Percentiles rank a stretch among this genome's conserved stretches.
These are phyloP conservation scores for Brachyptera risi DNA, from an alignment of 2,888 invertebrate genomes.

Conservation along the genomic window DNA sequence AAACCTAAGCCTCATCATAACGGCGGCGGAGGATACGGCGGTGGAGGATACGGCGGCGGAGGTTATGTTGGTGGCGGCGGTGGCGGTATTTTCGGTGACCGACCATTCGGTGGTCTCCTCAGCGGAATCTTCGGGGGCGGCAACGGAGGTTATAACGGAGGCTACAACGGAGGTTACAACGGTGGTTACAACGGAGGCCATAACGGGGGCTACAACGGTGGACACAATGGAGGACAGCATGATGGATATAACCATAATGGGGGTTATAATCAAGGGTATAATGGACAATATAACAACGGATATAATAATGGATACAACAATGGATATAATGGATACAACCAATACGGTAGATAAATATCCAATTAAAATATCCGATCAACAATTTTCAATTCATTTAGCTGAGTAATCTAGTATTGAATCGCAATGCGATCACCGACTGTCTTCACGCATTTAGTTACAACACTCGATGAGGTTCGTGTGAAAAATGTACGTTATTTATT, in stretches of 20 bases:
- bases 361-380: too few relatives aligned
- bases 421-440: too few relatives aligned
- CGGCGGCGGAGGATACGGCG: neutral
- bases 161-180: neutral
- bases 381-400: too few relatives aligned
- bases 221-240: neutral
- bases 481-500: too few relatives aligned
- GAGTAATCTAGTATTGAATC: too few relatives aligned
- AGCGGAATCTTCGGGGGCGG: slow-evolving; percentile 6
- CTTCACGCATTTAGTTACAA: too few relatives aligned
- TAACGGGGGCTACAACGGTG: neutral
- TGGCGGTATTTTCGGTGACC: too few relatives aligned
- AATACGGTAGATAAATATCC: too few relatives aligned
- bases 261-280: neutral
- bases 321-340: neutral
- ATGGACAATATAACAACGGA: neutral
- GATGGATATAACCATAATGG: neutral
- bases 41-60: slow-evolving; percentile 10
- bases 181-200: slow-evolving; percentile 2
- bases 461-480: too few relatives aligned
- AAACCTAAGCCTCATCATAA: neutral
- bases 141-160: neutral
- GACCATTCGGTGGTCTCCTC: neutral
- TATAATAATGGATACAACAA: neutral
- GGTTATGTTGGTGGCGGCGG: neutral